Evolutionary conservation across 1,140 invertebrate species (phyloP).

Genomic region (Ips nitidus): DNA sequence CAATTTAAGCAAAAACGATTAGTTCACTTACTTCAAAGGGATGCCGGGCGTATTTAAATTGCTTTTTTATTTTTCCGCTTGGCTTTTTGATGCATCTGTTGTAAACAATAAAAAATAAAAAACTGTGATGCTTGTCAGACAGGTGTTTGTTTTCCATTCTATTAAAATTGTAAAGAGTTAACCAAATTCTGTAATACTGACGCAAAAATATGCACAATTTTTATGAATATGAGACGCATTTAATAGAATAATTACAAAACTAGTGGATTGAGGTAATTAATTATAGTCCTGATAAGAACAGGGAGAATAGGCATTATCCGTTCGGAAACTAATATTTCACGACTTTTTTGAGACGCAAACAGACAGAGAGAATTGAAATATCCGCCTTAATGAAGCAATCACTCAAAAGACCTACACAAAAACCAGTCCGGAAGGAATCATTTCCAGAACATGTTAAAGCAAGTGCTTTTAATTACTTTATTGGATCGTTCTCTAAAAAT

Average conservation of each 20-base stretch:
- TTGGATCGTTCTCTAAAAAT: conserved; percentile 7
- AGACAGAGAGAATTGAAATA: no score
- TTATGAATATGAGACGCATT: background rate
- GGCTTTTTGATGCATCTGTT: background rate
- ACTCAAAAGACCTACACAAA: conserved; percentile 6
- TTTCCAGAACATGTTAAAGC: conserved; percentile 5
- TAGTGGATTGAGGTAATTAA: background rate
- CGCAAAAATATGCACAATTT: background rate
- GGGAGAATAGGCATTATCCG: background rate
- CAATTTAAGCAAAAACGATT: conserved; percentile 32
- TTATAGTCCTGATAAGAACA: background rate
- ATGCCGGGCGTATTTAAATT: conserved; percentile 20
- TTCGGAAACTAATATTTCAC: conserved; percentile 2
- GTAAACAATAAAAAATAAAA: background rate
- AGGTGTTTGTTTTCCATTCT: background rate
- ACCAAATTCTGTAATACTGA: background rate
- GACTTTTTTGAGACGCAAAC: no score
- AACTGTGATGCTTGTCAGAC: background rate
- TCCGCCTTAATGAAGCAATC: conserved; percentile 16
- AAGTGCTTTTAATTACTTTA: conserved; percentile 20
- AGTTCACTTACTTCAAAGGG: conserved; percentile 13
- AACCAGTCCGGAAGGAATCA: conserved; percentile 6
- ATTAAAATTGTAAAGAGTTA: background rate
- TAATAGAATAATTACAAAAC: background rate
- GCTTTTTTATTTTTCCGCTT: conserved; percentile 1